Base-by-base conservation (phyloP, 2,888 invertebrate genomes). In the Nasonovia ribisnigri region DNA sequence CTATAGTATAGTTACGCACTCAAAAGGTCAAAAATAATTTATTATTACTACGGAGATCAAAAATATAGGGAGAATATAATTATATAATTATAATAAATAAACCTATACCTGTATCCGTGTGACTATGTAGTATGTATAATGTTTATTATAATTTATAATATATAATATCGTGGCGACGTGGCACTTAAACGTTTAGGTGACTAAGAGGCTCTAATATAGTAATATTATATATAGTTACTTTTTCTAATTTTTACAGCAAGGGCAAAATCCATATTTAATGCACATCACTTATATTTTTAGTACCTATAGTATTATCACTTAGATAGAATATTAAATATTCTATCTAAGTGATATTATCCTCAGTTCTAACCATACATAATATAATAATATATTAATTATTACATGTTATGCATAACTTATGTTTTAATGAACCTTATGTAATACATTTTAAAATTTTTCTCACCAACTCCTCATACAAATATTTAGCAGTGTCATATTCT, bases 231-330 rank as follows among this genome's bases (percentile, higher is more conserved):
- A n/a, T n/a, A n/a, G 13, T 16, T 67, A 20, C n/a, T 13, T 67
- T 67, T 67, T 67, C 4, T 67, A n/a, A 13, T n/a, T 67, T n/a
- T 13, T 16, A n/a, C 67, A 67, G 1, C 16, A n/a, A n/a, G n/a
- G n/a, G n/a, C n/a, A n/a, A 67, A 67, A 67, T 67, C n/a, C n/a
- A 67, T n/a, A 67, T n/a, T 67, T 67, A 67, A 67, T n/a, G 29
- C 5, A 60, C 3, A n/a, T 60, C 11, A 60, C n/a, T 60, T 60
- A 60, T 6, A 11, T 60, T 67, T 67, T 67, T 67, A 67, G n/a
- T 67, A 4, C 0, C 16, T n/a, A 67, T 67, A n/a, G 67, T 16
- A n/a, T n/a, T n/a, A n/a, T n/a, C n/a, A n/a, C n/a, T n/a, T n/a
- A n/a, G n/a, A n/a, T n/a, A n/a, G n/a, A n/a, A n/a, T n/a, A n/a